phyloP scores from a whole-genome alignment of 2,888 invertebrate species.

The Meandrusa payeni region DNA sequence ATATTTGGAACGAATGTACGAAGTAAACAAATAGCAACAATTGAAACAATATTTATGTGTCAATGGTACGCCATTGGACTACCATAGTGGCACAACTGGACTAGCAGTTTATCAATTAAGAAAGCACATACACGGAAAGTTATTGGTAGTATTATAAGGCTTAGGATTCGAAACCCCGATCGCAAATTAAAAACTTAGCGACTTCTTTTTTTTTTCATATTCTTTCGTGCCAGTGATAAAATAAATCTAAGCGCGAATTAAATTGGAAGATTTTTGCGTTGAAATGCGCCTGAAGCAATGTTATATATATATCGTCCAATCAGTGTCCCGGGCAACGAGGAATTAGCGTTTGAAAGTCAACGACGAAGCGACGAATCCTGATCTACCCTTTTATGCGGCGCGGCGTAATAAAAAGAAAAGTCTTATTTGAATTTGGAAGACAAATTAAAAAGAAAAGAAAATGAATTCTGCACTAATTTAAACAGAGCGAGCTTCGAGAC shows the following conservation, averaged over 20 bases:
- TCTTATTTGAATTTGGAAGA: conserved; percentile 78
- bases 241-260: conserved; percentile 48
- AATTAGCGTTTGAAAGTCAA: conserved; percentile 72
- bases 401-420: conserved; percentile 64
- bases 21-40: no score
- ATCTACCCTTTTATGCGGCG: conserved; percentile 73
- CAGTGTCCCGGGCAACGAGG: conserved; percentile 67
- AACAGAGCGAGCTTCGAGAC: conserved; percentile 64
- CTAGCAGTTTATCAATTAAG: no score
- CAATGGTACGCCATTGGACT: no score
- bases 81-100: no score
- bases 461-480: conserved; percentile 77
- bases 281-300: conserved; percentile 71
- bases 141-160: no score
- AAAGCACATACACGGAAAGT: no score
- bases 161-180: no score
- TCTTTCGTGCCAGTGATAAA: no score
- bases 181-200: no score
- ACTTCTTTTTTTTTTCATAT: no score
- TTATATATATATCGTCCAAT: conserved; percentile 81
- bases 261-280: conserved; percentile 71
- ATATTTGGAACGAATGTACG: no score
- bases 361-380: conserved; percentile 56
- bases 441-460: conserved; percentile 74
- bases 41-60: no score